These are phyloP conservation scores for Amphilophus citrinellus DNA, from an alignment of 2,113 vertebrate genomes.

Conservation along the genomic window DNA sequence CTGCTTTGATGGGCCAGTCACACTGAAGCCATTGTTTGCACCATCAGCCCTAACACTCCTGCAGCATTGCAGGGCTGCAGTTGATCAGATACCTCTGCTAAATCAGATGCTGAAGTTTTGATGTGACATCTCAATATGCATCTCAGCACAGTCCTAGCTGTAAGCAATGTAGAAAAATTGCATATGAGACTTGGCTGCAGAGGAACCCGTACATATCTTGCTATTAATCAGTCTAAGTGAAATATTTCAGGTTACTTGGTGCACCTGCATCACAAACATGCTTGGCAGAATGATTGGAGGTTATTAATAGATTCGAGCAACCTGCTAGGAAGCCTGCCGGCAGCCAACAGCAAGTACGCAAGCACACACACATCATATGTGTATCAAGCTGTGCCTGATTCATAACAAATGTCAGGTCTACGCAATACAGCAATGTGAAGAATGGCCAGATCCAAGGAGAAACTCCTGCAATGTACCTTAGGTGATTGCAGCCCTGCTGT, in stretches of 20 bases:
- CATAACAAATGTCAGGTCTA: conserved; percentile 67
- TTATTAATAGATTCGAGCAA: conserved; percentile 69
- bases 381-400: conserved; percentile 64
- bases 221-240: conserved; percentile 19
- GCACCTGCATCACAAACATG: conserved; percentile 31
- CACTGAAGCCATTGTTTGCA: too few species aligned
- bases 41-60: neutral
- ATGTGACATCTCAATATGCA: conserved; percentile 17
- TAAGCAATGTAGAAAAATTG: conserved; percentile 13
- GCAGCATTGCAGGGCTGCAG: neutral
- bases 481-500: conserved; percentile 29
- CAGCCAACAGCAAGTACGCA: conserved; percentile 41
- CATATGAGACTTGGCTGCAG: neutral
- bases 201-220: neutral
- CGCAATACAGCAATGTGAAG: conserved; percentile 44
- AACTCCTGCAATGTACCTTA: conserved; percentile 44
- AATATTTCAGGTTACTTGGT: conserved; percentile 18
- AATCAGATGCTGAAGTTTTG: conserved; percentile 1
- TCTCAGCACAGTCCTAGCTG: neutral
- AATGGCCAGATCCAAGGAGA: conserved; percentile 38
- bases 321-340: conserved; percentile 53
- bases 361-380: conserved; percentile 23
- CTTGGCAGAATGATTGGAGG: conserved; percentile 41
- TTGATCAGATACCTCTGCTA: neutral
- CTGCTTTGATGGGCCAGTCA: too few species aligned